Evolutionary conservation across 2,797 vertebrate genomes (phyloP).

Genomic region (Lutjanus campechanus): DNA sequence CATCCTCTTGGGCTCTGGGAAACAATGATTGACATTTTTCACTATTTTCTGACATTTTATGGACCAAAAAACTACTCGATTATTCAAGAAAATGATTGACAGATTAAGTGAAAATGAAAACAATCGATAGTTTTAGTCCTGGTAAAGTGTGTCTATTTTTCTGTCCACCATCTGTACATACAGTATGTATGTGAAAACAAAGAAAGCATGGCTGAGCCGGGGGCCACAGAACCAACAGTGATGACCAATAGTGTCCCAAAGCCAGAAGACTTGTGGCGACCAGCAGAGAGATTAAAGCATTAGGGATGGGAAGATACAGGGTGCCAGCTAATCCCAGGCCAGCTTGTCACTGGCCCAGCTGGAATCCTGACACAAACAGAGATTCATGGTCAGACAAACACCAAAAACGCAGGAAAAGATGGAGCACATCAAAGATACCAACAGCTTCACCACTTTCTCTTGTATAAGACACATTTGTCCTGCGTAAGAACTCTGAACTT

Average conservation of each 20-base stretch:
- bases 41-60: too few relatives aligned
- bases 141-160: not conserved
- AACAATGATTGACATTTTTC: too few relatives aligned
- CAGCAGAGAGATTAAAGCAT: constrained; percentile 84
- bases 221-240: constrained; percentile 34
- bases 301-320: constrained; percentile 84
- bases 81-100: too few relatives aligned
- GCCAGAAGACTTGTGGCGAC: constrained; percentile 66
- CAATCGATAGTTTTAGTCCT: too few relatives aligned
- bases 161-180: not conserved
- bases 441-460: not conserved
- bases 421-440: not conserved
- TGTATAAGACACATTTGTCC: not conserved
- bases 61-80: too few relatives aligned
- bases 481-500: not conserved
- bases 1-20: too few relatives aligned
- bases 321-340: constrained; percentile 81
- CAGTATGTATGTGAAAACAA: constrained; percentile 17
- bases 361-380: constrained; percentile 71
- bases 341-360: constrained; percentile 74
- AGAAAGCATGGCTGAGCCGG: constrained; percentile 1
- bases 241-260: constrained; percentile 52
- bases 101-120: too few relatives aligned
- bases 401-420: constrained; percentile 4
- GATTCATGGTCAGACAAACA: constrained; percentile 41